phyloP scores from a whole-genome alignment of 1,140 invertebrate species.

The Panagrolaimus sp. region DNA sequence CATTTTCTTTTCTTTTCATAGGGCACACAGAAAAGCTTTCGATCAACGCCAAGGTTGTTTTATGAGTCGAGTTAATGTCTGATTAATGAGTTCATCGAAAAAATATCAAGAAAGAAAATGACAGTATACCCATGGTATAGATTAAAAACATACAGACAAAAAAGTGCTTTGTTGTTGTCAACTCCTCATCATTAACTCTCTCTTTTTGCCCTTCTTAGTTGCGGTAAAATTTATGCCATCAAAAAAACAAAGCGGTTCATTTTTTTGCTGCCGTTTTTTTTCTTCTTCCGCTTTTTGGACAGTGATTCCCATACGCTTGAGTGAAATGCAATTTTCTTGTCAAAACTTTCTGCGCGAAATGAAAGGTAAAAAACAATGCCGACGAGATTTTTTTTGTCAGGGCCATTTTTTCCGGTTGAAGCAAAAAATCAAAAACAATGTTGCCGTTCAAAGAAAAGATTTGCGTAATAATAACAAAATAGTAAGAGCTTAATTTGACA shows the following conservation, averaged over 20 bases:
- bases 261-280: no score
- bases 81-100: constrained; percentile 11
- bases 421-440: no score
- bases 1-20: neutral
- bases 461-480: no score
- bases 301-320: neutral
- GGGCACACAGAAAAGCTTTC: neutral
- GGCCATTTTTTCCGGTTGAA: no score
- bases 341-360: neutral
- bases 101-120: neutral
- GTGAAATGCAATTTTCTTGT: constrained; percentile 7
- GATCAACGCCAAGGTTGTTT: constrained; percentile 11
- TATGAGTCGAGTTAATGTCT: neutral
- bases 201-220: neutral
- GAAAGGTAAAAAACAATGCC: no score
- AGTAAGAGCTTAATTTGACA: no score
- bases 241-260: neutral
- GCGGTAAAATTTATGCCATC: constrained; percentile 5
- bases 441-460: no score
- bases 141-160: no score
- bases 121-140: no score
- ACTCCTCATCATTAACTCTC: neutral
- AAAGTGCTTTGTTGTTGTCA: no score
- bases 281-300: neutral
- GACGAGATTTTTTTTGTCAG: no score